Percentiles rank a stretch among this genome's conserved stretches.
Conservation (phyloP, 2,888 invertebrate species). For the Caenorhabditis zanzibari region DNA sequence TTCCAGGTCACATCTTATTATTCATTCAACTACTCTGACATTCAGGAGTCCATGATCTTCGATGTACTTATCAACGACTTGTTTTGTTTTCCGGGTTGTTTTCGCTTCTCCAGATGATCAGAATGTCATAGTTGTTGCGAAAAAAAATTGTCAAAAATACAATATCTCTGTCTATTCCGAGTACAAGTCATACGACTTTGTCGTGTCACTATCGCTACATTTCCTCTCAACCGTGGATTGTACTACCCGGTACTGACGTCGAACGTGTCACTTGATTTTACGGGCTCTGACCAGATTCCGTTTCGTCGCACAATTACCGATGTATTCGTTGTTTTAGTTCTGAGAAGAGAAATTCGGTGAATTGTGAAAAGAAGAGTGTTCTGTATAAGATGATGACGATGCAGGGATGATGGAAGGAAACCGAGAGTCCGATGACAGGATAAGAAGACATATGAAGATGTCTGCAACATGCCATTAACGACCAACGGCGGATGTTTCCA, state of each 20-base stretch:
- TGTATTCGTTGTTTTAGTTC: slow-evolving; percentile 3
- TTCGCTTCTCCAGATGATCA: not conserved
- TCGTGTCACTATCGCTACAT: not conserved
- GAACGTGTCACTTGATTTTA: slow-evolving; percentile 18
- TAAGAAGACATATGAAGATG: slow-evolving; percentile 32
- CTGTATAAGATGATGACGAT: slow-evolving; percentile 7
- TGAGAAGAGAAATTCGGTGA: not conserved
- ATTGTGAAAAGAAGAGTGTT: not conserved
- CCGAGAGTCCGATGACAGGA: slow-evolving; percentile 17
- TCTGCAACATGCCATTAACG: slow-evolving; percentile 59
- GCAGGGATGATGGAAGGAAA: slow-evolving; percentile 13
- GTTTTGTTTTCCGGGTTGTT: slow-evolving; percentile 27
- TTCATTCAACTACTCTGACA: not conserved
- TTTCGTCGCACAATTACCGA: slow-evolving; percentile 25
- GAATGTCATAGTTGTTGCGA: not conserved
- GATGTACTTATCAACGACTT: not conserved
- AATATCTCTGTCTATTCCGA: not conserved
- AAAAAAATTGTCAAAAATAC: not conserved
- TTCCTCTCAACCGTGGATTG: not conserved
- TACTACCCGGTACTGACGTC: slow-evolving; percentile 43
- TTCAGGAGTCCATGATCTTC: not conserved
- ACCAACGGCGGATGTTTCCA: slow-evolving; percentile 29
- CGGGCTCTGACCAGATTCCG: slow-evolving; percentile 27
- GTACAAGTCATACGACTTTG: not conserved
- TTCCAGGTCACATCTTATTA: not conserved